phyloP scores from a whole-genome alignment of 2,888 invertebrate species.

The Melitaea athalia region DNA sequence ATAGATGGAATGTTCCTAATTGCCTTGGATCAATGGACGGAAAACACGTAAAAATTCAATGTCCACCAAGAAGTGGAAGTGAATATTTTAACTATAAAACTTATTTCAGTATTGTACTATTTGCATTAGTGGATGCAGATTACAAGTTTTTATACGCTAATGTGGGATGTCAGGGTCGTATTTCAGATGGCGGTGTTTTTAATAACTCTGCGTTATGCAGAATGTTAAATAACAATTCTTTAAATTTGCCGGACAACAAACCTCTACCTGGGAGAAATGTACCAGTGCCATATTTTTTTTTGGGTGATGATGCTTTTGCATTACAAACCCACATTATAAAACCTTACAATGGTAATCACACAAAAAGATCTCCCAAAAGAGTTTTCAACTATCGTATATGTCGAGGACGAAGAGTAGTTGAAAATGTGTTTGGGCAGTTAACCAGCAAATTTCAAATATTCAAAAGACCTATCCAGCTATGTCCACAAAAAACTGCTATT shows the following conservation, averaged over 20 bases:
- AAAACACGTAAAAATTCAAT: slow-evolving; percentile 39
- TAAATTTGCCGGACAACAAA: background rate
- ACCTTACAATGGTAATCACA: background rate
- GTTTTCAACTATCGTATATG: background rate
- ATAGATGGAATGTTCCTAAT: slow-evolving; percentile 33
- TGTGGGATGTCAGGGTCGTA: slow-evolving; percentile 30
- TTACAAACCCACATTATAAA: background rate
- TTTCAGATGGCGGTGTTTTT: slow-evolving; percentile 46
- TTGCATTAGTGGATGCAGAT: slow-evolving; percentile 4
- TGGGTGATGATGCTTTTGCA: background rate
- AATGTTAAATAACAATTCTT: background rate
- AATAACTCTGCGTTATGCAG: slow-evolving; percentile 37
- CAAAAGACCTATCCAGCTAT: slow-evolving; percentile 25
- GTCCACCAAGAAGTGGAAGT: slow-evolving; percentile 23
- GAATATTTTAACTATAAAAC: background rate
- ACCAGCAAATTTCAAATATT: slow-evolving; percentile 12
- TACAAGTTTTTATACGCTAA: background rate
- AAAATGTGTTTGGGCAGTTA: background rate
- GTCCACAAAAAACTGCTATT: slow-evolving; percentile 29
- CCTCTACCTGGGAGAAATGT: background rate
- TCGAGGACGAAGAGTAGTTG: background rate
- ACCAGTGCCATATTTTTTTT: background rate
- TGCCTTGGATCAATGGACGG: slow-evolving; percentile 38
- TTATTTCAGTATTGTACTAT: background rate
- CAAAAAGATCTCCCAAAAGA: background rate